A percentile compares a stretch with the other conserved stretches of the same genome.
Evolutionary conservation across 2,888 invertebrate species (phyloP).

Genomic region (Cryptus armator): DNA sequence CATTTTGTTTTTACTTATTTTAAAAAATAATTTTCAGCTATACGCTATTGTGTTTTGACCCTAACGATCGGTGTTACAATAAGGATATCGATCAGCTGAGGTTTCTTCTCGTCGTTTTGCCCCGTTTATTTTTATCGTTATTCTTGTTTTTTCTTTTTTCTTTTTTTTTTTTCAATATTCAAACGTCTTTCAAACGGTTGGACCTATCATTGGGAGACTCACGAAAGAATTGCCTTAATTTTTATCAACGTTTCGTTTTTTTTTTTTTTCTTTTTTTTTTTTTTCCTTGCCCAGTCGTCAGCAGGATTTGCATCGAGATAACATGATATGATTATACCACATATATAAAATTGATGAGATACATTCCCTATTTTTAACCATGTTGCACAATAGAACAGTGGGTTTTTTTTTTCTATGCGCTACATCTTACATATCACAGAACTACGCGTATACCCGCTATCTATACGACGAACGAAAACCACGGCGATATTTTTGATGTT

Average conservation of each 20-base stretch:
- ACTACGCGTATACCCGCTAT: constrained; percentile 84
- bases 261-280: constrained; percentile 52
- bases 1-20: constrained; percentile 61
- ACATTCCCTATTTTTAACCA: constrained; percentile 79
- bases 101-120: constrained; percentile 56
- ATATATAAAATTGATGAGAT: constrained; percentile 80
- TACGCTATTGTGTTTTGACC: constrained; percentile 61
- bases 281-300: constrained; percentile 71
- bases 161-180: constrained; percentile 36
- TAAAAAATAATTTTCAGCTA: constrained; percentile 71
- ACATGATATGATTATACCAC: constrained; percentile 80
- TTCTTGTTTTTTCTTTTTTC: constrained; percentile 24
- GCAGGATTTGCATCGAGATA: constrained; percentile 76
- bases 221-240: constrained; percentile 73
- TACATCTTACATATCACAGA: constrained; percentile 86
- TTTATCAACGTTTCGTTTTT: constrained; percentile 55
- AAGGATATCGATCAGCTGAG: constrained; percentile 58
- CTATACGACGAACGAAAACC: constrained; percentile 61
- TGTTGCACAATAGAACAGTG: constrained; percentile 80
- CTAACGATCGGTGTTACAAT: constrained; percentile 55
- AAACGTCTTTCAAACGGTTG: constrained; percentile 52
- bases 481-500: background rate
- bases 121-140: constrained; percentile 50
- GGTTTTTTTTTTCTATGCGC: constrained; percentile 80
- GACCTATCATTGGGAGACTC: constrained; percentile 73